Conservation (phyloP, 2,113 vertebrate species). For the Nematolebias whitei region DNA sequence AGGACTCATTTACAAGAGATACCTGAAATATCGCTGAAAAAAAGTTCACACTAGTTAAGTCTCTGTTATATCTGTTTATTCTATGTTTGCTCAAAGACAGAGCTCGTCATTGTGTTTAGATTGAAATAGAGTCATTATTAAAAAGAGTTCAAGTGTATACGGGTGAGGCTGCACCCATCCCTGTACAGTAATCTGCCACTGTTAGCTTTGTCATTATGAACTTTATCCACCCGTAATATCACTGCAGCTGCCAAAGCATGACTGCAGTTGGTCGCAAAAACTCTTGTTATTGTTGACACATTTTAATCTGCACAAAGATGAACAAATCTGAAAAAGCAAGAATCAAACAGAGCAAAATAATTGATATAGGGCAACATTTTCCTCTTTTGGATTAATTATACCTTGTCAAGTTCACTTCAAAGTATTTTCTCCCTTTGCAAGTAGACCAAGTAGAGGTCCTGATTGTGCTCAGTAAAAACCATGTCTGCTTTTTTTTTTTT, state of each 20-base stretch:
- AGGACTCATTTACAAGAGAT: too few species aligned
- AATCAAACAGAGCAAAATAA: not conserved
- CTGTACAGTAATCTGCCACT: constrained; percentile 12
- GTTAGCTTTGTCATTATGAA: constrained; percentile 26
- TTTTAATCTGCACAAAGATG: not conserved
- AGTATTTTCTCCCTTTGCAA: constrained; percentile 48
- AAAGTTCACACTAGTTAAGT: not conserved
- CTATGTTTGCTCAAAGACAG: constrained; percentile 26
- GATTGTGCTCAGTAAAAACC: not conserved
- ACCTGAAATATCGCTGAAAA: too few species aligned
- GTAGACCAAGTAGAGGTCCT: constrained; percentile 50
- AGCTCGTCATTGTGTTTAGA: constrained; percentile 25
- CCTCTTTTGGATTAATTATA: constrained; percentile 31
- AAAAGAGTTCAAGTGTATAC: constrained; percentile 19
- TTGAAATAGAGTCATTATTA: constrained; percentile 14
- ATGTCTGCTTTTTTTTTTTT: too few species aligned
- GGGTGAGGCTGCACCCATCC: constrained; percentile 22
- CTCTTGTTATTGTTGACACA: not conserved
- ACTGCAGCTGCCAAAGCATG: constrained; percentile 1
- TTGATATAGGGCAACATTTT: not conserved
- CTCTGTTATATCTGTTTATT: not conserved
- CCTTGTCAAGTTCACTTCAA: constrained; percentile 42
- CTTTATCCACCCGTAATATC: constrained; percentile 14
- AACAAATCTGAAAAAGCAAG: not conserved
- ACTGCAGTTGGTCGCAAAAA: constrained; percentile 13